Evolutionary conservation across 2,888 invertebrate species (phyloP), one percentile per base, ranked within the genome.

Genomic region (Seira sanloemensis): DNA sequence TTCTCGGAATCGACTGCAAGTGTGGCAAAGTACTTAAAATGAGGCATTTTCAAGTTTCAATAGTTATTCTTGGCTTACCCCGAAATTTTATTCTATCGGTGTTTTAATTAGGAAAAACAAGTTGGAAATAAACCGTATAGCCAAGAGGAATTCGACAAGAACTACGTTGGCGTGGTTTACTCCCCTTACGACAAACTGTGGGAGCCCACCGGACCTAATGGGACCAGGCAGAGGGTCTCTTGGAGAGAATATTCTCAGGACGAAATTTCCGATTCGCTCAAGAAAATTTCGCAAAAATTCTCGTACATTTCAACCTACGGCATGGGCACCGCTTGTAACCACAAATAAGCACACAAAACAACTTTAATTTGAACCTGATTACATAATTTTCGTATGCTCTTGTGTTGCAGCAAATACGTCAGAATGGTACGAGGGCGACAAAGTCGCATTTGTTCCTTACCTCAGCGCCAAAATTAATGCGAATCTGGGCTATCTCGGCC

Each of bases 141-240:
- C 0, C 74, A 76, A n/a, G 18, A 24, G 1, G 24, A 58, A 16
- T 86, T 86, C 65, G 84, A 84, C 50, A 18, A 66, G 50, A 86
- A 86, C 24, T 78, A 86, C 65, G 46, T 86, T 25, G 86, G 87
- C 1, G 80, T 87, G 0, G 78, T 71, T 0, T 84, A 80, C 21
- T 80, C 81, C 19, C 87, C 87, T 0, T 86, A 86, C 37, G 81
- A 78, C 16, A 86, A 86, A 50, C 62, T 77, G 9, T 86, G 86
- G 86, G 78, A 80, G 18, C 26, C 24, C 7, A 2, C 0, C 9
- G 62, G 67, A 0, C 72, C 66, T n/a, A 77, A 83, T 9, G 71
- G 71, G 9, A 71, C 76, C 2, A 12, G 37, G 9, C 50, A 12
- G 5, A 18, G 77, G 4, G 26, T 72, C 2, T n/a, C 77, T 12